phyloP scores from a whole-genome alignment of 1,140 invertebrate genomes.

The Phocides pigmalion region DNA sequence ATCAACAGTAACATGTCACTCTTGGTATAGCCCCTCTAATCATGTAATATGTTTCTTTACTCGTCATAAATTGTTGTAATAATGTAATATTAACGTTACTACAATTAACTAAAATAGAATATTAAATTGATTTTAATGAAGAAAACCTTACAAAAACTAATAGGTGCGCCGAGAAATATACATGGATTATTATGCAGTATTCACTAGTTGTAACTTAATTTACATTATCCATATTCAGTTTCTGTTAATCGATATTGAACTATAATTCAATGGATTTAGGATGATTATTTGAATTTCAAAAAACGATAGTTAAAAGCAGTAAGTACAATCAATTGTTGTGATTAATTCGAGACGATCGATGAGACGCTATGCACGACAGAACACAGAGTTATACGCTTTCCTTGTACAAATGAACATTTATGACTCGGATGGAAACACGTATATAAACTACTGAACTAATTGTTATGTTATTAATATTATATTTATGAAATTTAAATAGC shows the following conservation, averaged over 20 bases:
- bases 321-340: conserved; percentile 17
- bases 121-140: not conserved
- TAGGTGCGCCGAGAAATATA: not conserved
- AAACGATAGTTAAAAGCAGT: not conserved
- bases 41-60: too few species aligned
- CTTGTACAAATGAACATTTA: conserved; percentile 7
- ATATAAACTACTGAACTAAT: not conserved
- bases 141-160: not conserved
- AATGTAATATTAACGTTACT: too few species aligned
- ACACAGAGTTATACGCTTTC: conserved; percentile 27
- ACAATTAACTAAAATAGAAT: too few species aligned
- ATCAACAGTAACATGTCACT: too few species aligned
- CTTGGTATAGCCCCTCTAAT: too few species aligned
- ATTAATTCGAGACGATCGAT: conserved; percentile 28
- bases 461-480: not conserved
- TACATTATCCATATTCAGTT: not conserved
- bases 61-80: too few species aligned
- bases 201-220: conserved; percentile 8
- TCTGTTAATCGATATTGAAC: not conserved
- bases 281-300: not conserved
- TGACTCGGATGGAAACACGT: not conserved
- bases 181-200: not conserved
- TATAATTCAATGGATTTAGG: not conserved
- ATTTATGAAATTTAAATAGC: too few species aligned
- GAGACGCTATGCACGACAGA: conserved; percentile 23